Evolutionary conservation across 2,797 vertebrate genomes (phyloP).

Genomic region (Orientallactaga sibirica): DNA sequence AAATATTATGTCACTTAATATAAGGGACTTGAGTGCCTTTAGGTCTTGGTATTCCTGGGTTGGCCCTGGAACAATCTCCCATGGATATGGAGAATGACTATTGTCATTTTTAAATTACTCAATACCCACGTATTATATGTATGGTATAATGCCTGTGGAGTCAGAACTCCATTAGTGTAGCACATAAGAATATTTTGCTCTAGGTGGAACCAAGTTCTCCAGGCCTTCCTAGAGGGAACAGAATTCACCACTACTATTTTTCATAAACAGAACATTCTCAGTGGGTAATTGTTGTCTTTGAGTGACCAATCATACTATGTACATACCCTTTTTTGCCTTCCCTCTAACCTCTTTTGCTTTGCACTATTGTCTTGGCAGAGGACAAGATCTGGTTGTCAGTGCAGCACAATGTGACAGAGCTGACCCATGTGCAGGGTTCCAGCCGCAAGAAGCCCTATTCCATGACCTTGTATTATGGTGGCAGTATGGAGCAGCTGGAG

Average conservation of each 20-base stretch:
- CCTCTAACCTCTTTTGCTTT: background rate
- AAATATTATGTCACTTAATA: too few relatives aligned
- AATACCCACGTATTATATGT: background rate
- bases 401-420: conserved; percentile 92
- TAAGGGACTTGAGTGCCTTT: too few relatives aligned
- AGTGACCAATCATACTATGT: background rate
- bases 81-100: too few relatives aligned
- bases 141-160: background rate
- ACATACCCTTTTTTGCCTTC: background rate
- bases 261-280: background rate
- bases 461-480: conserved; percentile 92
- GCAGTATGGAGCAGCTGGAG: conserved; percentile 91
- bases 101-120: too few relatives aligned
- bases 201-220: background rate
- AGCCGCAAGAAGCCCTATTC: conserved; percentile 88
- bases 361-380: conserved; percentile 87
- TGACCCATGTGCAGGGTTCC: conserved; percentile 91
- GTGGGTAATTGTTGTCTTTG: rapidly evolving
- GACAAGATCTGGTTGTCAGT: conserved; percentile 96
- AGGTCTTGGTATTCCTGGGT: too few relatives aligned
- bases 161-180: background rate
- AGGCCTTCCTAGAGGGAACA: too few relatives aligned
- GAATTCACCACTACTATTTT: too few relatives aligned
- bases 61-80: too few relatives aligned
- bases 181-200: background rate